Base-by-base conservation (phyloP, 2,797 vertebrate species). In the Onychomys arenicola region DNA sequence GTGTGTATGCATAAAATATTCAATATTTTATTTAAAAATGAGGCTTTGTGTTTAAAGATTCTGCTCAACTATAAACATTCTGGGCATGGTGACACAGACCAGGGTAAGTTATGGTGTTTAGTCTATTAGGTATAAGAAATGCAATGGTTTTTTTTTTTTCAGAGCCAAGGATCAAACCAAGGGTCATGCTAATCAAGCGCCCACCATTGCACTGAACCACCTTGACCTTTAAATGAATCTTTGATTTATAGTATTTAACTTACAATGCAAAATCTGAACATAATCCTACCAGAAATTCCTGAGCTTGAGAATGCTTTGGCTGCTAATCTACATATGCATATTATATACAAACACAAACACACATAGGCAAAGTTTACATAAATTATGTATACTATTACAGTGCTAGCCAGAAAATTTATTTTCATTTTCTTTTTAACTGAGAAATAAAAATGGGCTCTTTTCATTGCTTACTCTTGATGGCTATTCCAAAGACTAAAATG, bases 401-500 rank as follows among this genome's bases (percentile, higher is more conserved):
- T 76, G 11, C 27, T 32, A 73, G 77, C 10, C 19, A n/a, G 34
- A n/a, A 65, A 67, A 23, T 29, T 3, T 32, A 17, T 46, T 63
- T 63, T 63, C n/a, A 57, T 61, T 43, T 43, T 63, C 34, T 32
- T 46, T 65, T 65, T 46, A 84, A 65, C 61, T 34, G 59, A 69
- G 63, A 85, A 85, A 69, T n/a, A 52, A 85, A 69, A 55, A 61
- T 78, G 77, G 32, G 19, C 5, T 49, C 61, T 57, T 87, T 82
- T 90, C 65, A 52, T 40, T 91, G 73, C 32, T 95, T 80, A 69
- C 16, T 29, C 61, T 83, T 78, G 37, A 37, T 86, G 80, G 81
- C 46, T 59, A 55, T 10, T 12, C 87, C 63, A 87, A 75, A 75
- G 9, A 91, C 93, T 85, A 69, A 89, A 83, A 91, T 78, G 69